Evolutionary conservation across 2,797 vertebrate species (phyloP), one percentile per base, ranked within the genome.

Genomic region (Threskiornis aethiopicus): DNA sequence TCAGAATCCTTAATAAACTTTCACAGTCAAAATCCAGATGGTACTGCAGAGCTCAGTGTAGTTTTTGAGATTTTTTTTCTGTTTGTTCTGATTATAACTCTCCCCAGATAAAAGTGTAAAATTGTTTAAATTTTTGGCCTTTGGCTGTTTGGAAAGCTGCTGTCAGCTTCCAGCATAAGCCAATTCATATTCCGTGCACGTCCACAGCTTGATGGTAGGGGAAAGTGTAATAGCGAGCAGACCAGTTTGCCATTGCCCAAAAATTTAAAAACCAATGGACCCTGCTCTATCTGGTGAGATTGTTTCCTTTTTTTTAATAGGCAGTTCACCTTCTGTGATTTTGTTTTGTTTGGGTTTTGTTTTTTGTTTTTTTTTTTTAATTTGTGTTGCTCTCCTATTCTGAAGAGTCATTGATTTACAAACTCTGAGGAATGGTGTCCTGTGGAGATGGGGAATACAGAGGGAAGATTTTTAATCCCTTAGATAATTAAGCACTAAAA

Each of bases 401-500:
- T 13, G 5, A 62, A 64, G 33, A 84, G 28, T 64, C 49, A 42
- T 6, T 89, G 61, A 76, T 94, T 94, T 92, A 51, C 28, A 58
- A 33, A 73, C 26, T 66, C 42, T 47, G 16, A 71, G 57, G 26
- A 61, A 14, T 2, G 0, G 13, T 51, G 57, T 51, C 69, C 61
- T 94, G 61, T 89, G 83, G 67, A 93, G 64, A 78, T 44, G 39
- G 47, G 71, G n/a, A 87, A 59, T 42, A 61, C 18, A 62, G 35
- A 62, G 28, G 41, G 26, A 67, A 69, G 46, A 49, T 41, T 92
- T 93, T 96, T 90, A 95, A 83, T 97, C 87, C 90, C 82, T 78
- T 84, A 83, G 78, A 75, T 78, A 97, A 97, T 96, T 93, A 97
- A 95, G 82, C 71, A 83, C 90, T 93, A 97, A 97, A 96, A 81